These are phyloP conservation scores for Coccyzus lansbergi DNA, from an alignment of 2,797 vertebrate genomes.

Conservation along the genomic window DNA sequence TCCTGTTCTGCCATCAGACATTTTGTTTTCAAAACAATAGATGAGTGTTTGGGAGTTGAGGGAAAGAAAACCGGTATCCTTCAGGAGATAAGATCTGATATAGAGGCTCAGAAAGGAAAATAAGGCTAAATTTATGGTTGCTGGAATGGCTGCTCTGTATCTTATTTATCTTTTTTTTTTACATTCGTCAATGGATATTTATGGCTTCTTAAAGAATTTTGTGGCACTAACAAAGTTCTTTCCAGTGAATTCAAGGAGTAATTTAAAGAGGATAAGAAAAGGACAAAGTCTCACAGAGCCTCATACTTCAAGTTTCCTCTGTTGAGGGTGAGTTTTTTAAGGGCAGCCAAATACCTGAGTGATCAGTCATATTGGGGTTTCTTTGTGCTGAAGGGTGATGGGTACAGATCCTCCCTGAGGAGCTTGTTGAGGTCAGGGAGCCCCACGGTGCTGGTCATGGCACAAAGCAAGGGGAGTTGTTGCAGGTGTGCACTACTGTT, in stretches of 20 bases:
- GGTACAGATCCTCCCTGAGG: not conserved
- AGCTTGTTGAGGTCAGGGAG: fast-evolving
- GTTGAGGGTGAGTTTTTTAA: not conserved
- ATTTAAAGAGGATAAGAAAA: conserved; percentile 1
- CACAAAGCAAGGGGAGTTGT: not conserved
- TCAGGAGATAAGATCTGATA: conserved; percentile 63
- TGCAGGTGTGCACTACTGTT: too few species aligned
- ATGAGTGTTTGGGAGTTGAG: conserved; percentile 33
- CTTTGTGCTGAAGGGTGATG: not conserved
- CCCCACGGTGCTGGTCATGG: not conserved
- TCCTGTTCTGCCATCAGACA: conserved; percentile 13
- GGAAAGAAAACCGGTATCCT: conserved; percentile 26
- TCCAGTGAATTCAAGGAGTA: conserved; percentile 12
- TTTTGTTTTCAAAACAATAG: conserved; percentile 49
- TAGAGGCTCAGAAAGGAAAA: conserved; percentile 54
- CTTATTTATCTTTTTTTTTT: conserved; percentile 63
- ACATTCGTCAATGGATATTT: conserved; percentile 56
- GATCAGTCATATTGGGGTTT: not conserved
- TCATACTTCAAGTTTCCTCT: not conserved
- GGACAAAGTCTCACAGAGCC: not conserved
- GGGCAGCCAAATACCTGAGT: not conserved
- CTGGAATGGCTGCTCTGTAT: conserved; percentile 62
- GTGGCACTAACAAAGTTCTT: conserved; percentile 7
- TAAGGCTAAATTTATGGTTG: conserved; percentile 50
- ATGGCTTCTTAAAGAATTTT: conserved; percentile 36